Percentiles rank a stretch among this genome's conserved stretches.
Evolutionary conservation across 2,888 invertebrate genomes (phyloP).

Genomic region (Pterobdella sp.): DNA sequence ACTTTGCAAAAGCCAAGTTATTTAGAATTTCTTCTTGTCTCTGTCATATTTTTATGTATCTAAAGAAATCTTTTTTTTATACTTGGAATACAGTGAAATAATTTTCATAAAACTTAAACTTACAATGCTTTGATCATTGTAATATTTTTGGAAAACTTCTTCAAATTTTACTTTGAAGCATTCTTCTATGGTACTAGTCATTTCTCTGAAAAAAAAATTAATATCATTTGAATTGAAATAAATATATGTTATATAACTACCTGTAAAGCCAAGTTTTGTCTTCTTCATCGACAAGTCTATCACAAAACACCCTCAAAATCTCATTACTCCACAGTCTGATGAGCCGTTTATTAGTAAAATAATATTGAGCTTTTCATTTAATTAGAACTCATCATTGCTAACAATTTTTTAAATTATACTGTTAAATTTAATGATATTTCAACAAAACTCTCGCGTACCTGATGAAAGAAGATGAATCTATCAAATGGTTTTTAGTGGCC

Average conservation of each 20-base stretch:
- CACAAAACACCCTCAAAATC: conserved; percentile 74
- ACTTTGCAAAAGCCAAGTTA: conserved; percentile 54
- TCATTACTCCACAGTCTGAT: conserved; percentile 73
- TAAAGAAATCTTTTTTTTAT: background rate
- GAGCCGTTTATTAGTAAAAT: conserved; percentile 26
- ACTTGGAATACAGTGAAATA: background rate
- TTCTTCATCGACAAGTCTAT: conserved; percentile 62
- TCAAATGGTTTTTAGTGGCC: conserved; percentile 67
- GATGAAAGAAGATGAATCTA: conserved; percentile 46
- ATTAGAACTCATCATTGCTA: background rate
- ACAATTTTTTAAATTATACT: background rate
- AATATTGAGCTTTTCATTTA: background rate
- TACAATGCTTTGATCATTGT: background rate
- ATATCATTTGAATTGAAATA: background rate
- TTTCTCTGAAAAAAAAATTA: background rate
- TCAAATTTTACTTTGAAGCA: background rate
- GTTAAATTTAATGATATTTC: background rate
- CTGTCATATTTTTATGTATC: background rate
- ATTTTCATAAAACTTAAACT: background rate
- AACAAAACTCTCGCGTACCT: conserved; percentile 42
- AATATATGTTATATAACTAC: conserved; percentile 29
- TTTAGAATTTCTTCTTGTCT: conserved; percentile 49
- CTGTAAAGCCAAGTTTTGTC: conserved; percentile 70
- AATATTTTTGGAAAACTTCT: background rate
- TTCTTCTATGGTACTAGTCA: background rate